Evolutionary conservation across 2,888 invertebrate species (phyloP).

Genomic region (Nematopogon swammerdamellus): DNA sequence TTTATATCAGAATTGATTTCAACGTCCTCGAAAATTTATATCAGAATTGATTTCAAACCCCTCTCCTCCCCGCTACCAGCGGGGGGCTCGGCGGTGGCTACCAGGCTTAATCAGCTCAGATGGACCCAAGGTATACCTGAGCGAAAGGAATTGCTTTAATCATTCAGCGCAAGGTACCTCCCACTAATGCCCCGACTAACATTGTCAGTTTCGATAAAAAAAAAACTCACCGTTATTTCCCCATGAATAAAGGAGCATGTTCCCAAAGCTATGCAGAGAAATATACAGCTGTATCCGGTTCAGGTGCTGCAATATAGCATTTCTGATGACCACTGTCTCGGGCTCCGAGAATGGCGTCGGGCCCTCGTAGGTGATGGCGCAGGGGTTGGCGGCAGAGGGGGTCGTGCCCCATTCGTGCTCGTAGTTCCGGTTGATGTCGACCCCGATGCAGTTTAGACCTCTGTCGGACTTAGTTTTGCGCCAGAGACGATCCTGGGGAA

Average conservation of each 20-base stretch:
- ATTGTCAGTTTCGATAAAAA: too few species aligned
- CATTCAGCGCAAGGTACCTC: too few species aligned
- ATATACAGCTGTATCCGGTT: slow-evolving; percentile 61
- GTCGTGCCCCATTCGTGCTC: slow-evolving; percentile 65
- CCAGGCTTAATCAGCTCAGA: too few species aligned
- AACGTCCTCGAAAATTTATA: too few species aligned
- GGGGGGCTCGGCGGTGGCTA: too few species aligned
- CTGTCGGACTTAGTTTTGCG: slow-evolving; percentile 65
- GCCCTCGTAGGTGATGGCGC: slow-evolving; percentile 64
- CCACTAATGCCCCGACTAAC: too few species aligned
- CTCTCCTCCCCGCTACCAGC: too few species aligned
- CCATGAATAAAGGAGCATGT: slow-evolving; percentile 68
- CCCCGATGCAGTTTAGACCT: slow-evolving; percentile 59
- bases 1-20: too few species aligned
- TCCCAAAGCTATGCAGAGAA: slow-evolving; percentile 72
- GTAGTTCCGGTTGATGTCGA: slow-evolving; percentile 77
- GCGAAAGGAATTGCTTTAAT: too few species aligned
- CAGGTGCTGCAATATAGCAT: slow-evolving; percentile 47
- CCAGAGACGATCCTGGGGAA: slow-evolving; percentile 67
- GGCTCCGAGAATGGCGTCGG: slow-evolving; percentile 63
- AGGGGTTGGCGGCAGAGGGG: slow-evolving; percentile 46
- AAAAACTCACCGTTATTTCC: slow-evolving; percentile 52
- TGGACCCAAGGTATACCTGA: too few species aligned
- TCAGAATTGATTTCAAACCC: too few species aligned
- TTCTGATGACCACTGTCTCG: slow-evolving; percentile 61